These are phyloP conservation scores for Tragopan temminckii DNA, from an alignment of 2,797 vertebrate species.

Conservation along the genomic window DNA sequence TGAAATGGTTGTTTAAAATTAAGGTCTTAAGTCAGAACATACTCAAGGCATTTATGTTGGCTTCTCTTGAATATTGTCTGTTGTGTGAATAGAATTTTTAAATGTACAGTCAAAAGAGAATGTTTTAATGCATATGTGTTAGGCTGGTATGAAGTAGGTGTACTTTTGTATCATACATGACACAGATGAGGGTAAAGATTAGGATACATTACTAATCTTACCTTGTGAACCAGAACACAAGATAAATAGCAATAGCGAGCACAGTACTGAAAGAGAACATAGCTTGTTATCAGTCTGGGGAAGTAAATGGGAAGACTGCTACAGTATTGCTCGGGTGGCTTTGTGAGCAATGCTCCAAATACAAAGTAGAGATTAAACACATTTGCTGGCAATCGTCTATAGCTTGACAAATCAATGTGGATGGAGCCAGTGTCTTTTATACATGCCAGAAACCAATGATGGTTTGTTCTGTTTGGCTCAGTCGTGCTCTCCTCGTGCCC, in stretches of 20 bases:
- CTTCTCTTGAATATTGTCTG: neutral
- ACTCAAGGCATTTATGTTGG: neutral
- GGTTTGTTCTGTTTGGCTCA: conserved; percentile 42
- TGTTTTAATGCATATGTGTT: neutral
- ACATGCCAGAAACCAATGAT: neutral
- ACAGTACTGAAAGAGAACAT: conserved; percentile 9
- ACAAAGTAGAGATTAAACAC: conserved; percentile 24
- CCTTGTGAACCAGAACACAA: neutral
- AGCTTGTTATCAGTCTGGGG: neutral
- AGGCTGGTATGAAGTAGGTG: neutral
- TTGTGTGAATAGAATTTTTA: conserved; percentile 2
- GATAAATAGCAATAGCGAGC: neutral
- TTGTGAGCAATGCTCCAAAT: conserved; percentile 6
- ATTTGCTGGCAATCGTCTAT: conserved; percentile 37
- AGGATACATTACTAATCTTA: conserved; percentile 12
- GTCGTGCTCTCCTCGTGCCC: neutral
- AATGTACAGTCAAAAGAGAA: neutral
- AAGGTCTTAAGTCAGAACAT: neutral
- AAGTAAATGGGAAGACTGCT: neutral
- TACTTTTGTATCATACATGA: neutral
- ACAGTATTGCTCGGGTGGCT: conserved; percentile 8
- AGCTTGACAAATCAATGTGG: neutral
- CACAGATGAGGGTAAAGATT: neutral
- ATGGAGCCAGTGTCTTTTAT: neutral
- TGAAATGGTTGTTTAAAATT: neutral